Percentiles rank a stretch among this genome's conserved stretches.
Conservation (phyloP, 2,888 invertebrate genomes). For the Drosophila flavopinicola region DNA sequence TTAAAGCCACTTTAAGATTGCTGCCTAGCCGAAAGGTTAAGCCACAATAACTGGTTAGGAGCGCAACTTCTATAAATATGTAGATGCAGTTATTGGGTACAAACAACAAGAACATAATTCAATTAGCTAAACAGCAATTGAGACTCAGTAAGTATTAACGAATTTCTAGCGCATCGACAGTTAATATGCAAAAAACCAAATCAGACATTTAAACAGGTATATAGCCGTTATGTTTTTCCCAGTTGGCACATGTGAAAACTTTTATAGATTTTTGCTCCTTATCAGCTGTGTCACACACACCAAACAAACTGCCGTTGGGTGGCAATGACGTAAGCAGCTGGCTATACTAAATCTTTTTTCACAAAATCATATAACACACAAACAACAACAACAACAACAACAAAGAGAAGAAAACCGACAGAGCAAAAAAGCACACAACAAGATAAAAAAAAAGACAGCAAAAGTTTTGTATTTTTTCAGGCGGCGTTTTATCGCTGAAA, state of each 20-base stretch:
- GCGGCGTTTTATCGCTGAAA: conserved; percentile 59
- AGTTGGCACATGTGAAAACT: conserved; percentile 43
- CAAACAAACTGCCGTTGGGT: conserved; percentile 21
- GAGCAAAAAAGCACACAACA: conserved; percentile 29
- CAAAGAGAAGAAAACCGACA: conserved; percentile 21
- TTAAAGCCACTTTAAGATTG: not conserved
- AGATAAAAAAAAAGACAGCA: conserved; percentile 24
- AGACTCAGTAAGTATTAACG: not conserved
- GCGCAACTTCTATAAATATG: not conserved
- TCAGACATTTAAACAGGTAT: not conserved
- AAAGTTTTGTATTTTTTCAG: conserved; percentile 52
- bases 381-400: conserved; percentile 37
- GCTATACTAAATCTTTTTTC: conserved; percentile 54
- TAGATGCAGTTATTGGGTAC: not conserved
- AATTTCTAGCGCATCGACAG: not conserved
- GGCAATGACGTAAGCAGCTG: conserved; percentile 67
- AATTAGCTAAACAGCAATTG: not conserved
- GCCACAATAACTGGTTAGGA: conserved; percentile 8
- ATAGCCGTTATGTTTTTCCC: conserved; percentile 16
- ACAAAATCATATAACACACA: conserved; percentile 39
- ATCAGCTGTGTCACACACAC: conserved; percentile 52
- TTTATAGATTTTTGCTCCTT: conserved; percentile 58
- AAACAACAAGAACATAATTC: not conserved
- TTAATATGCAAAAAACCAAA: conserved; percentile 12
- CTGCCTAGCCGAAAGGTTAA: not conserved